Conservation (phyloP, 2,888 invertebrate genomes). For the Cephus pulcher region DNA sequence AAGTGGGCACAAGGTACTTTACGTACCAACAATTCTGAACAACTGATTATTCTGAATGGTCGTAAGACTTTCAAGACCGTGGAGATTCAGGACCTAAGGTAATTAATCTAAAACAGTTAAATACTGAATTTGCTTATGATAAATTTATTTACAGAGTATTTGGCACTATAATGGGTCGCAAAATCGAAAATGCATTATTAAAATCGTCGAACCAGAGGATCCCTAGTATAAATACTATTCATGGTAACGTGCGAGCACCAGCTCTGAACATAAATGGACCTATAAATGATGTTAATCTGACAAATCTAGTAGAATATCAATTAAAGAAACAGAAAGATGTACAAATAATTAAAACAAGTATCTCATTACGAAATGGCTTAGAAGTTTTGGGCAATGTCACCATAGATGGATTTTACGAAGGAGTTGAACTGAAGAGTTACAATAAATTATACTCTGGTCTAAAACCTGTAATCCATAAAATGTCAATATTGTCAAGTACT, state of each 20-base stretch:
- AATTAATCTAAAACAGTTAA: constrained; percentile 38
- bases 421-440: constrained; percentile 29
- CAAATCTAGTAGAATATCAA: constrained; percentile 32
- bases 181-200: constrained; percentile 57
- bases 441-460: constrained; percentile 10
- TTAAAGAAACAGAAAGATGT: constrained; percentile 35
- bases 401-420: constrained; percentile 35
- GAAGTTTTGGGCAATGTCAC: constrained; percentile 45
- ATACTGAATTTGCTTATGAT: constrained; percentile 17
- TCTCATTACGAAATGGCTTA: constrained; percentile 37
- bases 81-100: constrained; percentile 62
- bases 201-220: constrained; percentile 63
- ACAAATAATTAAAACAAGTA: constrained; percentile 38
- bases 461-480: constrained; percentile 4
- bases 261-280: constrained; percentile 37
- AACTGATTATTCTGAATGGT: constrained; percentile 66
- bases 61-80: constrained; percentile 65
- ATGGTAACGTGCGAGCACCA: constrained; percentile 36
- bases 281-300: constrained; percentile 48
- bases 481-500: constrained; percentile 16
- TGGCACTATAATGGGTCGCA: constrained; percentile 58
- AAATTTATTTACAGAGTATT: constrained; percentile 52
- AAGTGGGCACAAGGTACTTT: constrained; percentile 68
- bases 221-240: constrained; percentile 57
- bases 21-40: constrained; percentile 48